Evolutionary conservation across 2,888 invertebrate genomes (phyloP).

Genomic region (Spatulosminthurus flaviceps): DNA sequence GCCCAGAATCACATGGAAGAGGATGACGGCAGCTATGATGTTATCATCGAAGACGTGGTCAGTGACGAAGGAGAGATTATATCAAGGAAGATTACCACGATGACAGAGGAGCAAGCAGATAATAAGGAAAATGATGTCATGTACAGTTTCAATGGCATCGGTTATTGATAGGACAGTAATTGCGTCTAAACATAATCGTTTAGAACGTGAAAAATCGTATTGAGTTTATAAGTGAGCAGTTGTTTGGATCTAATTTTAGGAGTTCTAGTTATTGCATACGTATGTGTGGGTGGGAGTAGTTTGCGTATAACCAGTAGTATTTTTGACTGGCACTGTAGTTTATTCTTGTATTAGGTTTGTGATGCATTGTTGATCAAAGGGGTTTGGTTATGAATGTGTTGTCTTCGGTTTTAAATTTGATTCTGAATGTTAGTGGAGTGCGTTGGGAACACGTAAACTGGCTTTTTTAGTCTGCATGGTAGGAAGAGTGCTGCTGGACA

Average conservation of each 20-base stretch:
- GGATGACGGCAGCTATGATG: constrained; percentile 15
- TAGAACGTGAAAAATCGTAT: background rate
- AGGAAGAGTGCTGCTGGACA: too few species aligned
- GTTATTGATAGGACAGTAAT: background rate
- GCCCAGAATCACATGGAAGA: background rate
- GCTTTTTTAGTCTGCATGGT: too few species aligned
- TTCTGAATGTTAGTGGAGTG: too few species aligned
- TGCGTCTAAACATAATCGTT: background rate
- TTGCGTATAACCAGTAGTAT: too few species aligned
- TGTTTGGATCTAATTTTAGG: too few species aligned
- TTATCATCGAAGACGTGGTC: constrained; percentile 25
- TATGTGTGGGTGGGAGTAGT: too few species aligned
- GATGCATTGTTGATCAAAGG: too few species aligned
- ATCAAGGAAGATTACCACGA: constrained; percentile 6
- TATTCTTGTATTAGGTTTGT: too few species aligned
- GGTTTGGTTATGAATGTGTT: background rate
- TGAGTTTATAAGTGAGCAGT: too few species aligned
- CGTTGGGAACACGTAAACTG: too few species aligned
- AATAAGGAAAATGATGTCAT: constrained; percentile 11
- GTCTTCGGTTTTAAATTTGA: background rate
- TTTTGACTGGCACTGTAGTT: too few species aligned
- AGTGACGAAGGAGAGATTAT: constrained; percentile 25
- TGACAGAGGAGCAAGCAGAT: background rate
- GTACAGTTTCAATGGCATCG: background rate
- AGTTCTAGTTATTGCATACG: too few species aligned